Conservation (phyloP, 2,888 invertebrate genomes). For the Zaprionus obscuricornis region DNA sequence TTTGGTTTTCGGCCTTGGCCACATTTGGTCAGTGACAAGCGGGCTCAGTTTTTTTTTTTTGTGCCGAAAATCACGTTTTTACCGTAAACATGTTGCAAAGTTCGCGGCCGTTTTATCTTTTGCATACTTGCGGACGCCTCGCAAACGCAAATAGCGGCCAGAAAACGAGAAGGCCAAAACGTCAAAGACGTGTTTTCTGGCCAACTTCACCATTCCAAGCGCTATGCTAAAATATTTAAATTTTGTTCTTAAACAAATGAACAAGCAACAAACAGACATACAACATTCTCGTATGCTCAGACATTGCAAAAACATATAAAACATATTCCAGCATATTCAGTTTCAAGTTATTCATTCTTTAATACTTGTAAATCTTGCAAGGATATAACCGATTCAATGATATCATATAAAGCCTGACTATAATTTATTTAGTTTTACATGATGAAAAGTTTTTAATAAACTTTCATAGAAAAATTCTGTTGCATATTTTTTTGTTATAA, state of each 20-base stretch:
- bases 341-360: too few species aligned
- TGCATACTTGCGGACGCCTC: conserved; percentile 45
- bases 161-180: conserved; percentile 60
- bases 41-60: conserved; percentile 65
- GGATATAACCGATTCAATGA: too few species aligned
- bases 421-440: too few species aligned
- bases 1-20: conserved; percentile 50
- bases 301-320: conserved; percentile 35
- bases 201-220: conserved; percentile 7
- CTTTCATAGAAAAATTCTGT: too few species aligned
- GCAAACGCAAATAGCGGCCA: conserved; percentile 27
- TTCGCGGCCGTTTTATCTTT: conserved; percentile 73
- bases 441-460: too few species aligned
- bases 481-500: too few species aligned
- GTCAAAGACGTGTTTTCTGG: conserved; percentile 67
- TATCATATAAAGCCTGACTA: too few species aligned
- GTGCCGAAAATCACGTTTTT: conserved; percentile 74
- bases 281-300: too few species aligned
- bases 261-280: conserved; percentile 1
- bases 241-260: conserved; percentile 42
- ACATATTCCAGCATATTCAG: too few species aligned
- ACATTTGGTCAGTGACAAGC: conserved; percentile 66
- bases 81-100: conserved; percentile 78
- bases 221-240: conserved; percentile 66
- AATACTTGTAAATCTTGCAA: too few species aligned